Percentiles rank a stretch among this genome's conserved stretches.
Conservation (phyloP, 1,140 invertebrate genomes). For the Hestina assimilis region DNA sequence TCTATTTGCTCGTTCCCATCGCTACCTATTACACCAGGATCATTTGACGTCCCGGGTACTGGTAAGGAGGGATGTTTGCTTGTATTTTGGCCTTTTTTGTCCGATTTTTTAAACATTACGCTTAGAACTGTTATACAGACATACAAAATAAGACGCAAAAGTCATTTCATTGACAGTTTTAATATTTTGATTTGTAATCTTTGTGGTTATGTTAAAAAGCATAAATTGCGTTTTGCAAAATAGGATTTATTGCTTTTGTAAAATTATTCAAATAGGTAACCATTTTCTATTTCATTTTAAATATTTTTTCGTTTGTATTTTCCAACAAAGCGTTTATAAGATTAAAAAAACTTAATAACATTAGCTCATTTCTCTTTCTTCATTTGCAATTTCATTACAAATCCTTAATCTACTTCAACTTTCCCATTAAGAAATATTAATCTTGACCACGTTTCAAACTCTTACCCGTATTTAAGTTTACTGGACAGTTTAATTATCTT, state of each 20-base stretch:
- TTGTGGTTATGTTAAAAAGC: constrained; percentile 15
- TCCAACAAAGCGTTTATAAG: neutral
- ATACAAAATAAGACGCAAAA: neutral
- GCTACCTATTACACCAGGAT: neutral
- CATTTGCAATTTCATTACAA: neutral
- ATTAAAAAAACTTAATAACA: too few species aligned
- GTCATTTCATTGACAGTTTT: neutral
- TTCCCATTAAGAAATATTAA: neutral
- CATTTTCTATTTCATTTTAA: too few species aligned
- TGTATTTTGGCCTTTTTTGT: constrained; percentile 4
- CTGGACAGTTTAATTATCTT: neutral
- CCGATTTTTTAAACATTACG: constrained; percentile 22
- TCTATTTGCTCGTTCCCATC: neutral
- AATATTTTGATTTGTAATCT: constrained; percentile 7
- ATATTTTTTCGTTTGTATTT: too few species aligned
- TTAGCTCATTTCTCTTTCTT: too few species aligned
- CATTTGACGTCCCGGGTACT: constrained; percentile 22
- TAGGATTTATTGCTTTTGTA: too few species aligned
- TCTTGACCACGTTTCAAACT: neutral
- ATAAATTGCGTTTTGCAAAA: too few species aligned
- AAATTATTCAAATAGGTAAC: too few species aligned
- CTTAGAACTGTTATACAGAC: constrained; percentile 10
- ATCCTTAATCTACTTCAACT: neutral
- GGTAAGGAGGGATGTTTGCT: constrained; percentile 23
- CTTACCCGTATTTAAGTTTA: neutral